These are phyloP conservation scores for Chionodraco myersi DNA, from an alignment of 2,113 vertebrate species.

Conservation along the genomic window DNA sequence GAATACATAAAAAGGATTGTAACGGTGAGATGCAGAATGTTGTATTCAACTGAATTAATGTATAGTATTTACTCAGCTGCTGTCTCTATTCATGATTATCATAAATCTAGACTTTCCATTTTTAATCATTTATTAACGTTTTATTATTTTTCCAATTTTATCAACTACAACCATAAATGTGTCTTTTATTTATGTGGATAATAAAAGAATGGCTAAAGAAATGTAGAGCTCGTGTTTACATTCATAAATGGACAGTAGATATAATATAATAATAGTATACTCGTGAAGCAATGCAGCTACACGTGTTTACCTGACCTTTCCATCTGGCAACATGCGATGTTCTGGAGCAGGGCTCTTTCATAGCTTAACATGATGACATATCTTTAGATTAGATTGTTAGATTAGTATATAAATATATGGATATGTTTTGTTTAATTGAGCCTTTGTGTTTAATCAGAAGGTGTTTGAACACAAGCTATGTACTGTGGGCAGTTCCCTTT, in stretches of 20 bases:
- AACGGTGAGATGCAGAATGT: not conserved
- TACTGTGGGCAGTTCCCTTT: conserved; percentile 64
- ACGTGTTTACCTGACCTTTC: conserved; percentile 72
- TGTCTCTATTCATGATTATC: too few species aligned
- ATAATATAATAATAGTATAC: conserved; percentile 28
- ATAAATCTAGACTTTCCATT: too few species aligned
- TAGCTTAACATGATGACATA: conserved; percentile 62
- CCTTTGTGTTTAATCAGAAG: conserved; percentile 63
- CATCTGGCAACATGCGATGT: conserved; percentile 66
- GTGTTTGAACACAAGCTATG: conserved; percentile 63
- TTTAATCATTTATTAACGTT: too few species aligned
- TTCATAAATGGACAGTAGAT: conserved; percentile 24
- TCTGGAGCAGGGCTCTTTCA: conserved; percentile 67
- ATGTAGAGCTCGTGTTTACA: not conserved
- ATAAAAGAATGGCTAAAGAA: too few species aligned
- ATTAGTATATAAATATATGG: conserved; percentile 8
- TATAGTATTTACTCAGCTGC: too few species aligned
- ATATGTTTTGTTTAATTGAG: conserved; percentile 50
- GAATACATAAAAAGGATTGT: not conserved
- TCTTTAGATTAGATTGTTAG: conserved; percentile 60
- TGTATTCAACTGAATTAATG: not conserved
- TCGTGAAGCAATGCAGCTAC: conserved; percentile 49
- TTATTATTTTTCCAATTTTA: too few species aligned
- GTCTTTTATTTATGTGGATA: too few species aligned
- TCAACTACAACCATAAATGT: too few species aligned